Base-by-base conservation (phyloP, 2,888 invertebrate species). In the Volucella inanis region DNA sequence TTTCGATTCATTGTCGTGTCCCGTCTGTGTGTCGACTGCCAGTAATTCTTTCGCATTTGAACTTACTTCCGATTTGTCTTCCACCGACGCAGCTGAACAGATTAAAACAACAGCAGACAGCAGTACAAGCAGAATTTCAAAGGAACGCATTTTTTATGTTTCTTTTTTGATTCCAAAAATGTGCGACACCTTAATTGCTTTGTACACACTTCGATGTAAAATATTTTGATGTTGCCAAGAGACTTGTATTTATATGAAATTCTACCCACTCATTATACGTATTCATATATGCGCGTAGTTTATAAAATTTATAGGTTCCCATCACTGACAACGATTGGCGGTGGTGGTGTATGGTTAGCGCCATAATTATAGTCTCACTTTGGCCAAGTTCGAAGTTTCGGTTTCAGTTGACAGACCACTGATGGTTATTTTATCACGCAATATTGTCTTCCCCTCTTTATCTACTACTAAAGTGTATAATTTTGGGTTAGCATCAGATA, bases 191-290 rank as follows among this genome's bases (percentile, higher is more conserved):
- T 72, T 79, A 68, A 74, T 67, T 55, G 49, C 77, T 77, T 77
- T 45, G 11, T 47, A 57, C 43, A 45, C 57, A 72, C 52, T 64
- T 54, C 43, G 22, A n/a, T 65, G 39, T 31, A 15, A 59, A 78
- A 62, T 78, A 72, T 49, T 50, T 50, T 41, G 43, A 62, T 61
- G 38, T 78, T 49, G 15, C 22, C 49, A 72, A 67, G 59, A 71
- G 50, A 72, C 55, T 62, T 61, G 61, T 83, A 78, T 83, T 83
- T 83, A 83, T 83, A 83, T 68, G 49, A 38, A 83, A 83, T 67
- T 61, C 52, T 81, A 45, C 12, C 67, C 54, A 55, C 18, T 65
- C 59, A 81, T 59, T 65, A 65, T 14, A 6, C 38, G 52, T 31
- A 6, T 31, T 3, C 6, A 6, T 6, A 31, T 31, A 31, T 31